Evolutionary conservation across 2,797 vertebrate genomes (phyloP), one percentile per base, ranked within the genome.

Genomic region (Chiloscyllium punctatum): DNA sequence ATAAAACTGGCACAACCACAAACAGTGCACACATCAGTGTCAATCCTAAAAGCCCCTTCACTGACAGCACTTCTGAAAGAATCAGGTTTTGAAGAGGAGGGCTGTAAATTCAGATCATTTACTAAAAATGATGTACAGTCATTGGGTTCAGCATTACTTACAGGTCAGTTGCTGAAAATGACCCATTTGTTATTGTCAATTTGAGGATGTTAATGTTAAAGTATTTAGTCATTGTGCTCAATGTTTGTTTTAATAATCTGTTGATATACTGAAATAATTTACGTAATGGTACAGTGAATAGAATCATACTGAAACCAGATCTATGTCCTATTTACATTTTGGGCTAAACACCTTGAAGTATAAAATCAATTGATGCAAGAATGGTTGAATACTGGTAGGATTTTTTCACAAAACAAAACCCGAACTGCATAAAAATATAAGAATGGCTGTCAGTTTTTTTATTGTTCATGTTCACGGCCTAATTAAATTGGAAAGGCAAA

Each of bases 51-150:
- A 69, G 68, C 92, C 23, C 57, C 69, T 27, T 8, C 71, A 25
- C 37, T 94, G n/a, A 69, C 92, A 30, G 25, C 66, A 51, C 18
- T 71, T 94, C 92, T 72, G 92, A 71, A 90, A 68, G 69, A 94
- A 72, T 94, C 68, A 42, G 68, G 2, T 51, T 42, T 72, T 94
- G 66, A 94, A 72, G 92, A 94, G 1, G 8, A 25, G 21, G 27
- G n/a, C 11, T 72, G 69, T 72, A 72, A 72, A 69, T 71, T 90
- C 21, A 71, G 68, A 72, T 72, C 37, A 42, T 27, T 69, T 9
- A 71, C 25, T 48, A 94, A 27, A 94, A 94, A 94, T 94, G 37
- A 72, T 71, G 37, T 42, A 6, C 21, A 72, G 42, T 25, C 48
- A 72, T 68, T 94, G 91, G 2, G 68, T 91, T 69, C 9, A 71